Evolutionary conservation across 2,888 invertebrate species (phyloP).

Genomic region (Ischnura elegans): DNA sequence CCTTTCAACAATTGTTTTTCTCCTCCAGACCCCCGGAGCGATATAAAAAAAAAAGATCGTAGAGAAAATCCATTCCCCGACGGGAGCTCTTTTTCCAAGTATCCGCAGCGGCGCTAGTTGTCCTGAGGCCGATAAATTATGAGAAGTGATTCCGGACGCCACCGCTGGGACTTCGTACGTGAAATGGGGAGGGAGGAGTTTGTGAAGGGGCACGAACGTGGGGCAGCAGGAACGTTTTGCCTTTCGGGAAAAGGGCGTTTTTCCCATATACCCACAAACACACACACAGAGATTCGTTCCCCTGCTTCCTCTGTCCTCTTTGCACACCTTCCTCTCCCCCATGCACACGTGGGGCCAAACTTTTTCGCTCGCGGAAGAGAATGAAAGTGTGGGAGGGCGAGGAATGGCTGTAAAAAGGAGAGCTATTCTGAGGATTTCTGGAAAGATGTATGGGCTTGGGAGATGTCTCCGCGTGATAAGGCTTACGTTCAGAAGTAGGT

Average conservation of each 20-base stretch:
- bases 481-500: neutral
- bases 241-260: neutral
- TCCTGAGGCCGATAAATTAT: slow-evolving; percentile 30
- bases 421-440: neutral
- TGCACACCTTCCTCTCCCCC: neutral
- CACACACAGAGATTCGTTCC: neutral
- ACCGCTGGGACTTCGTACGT: slow-evolving; percentile 15
- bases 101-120: slow-evolving; percentile 30
- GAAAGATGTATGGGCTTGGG: neutral
- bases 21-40: neutral
- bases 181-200: neutral
- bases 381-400: neutral
- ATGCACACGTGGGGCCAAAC: neutral
- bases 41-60: neutral
- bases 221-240: neutral
- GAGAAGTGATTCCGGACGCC: slow-evolving; percentile 20
- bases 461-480: slow-evolving; percentile 26
- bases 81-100: neutral
- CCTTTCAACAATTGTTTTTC: neutral
- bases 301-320: neutral
- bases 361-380: neutral
- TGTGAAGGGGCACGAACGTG: too few relatives aligned
- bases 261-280: neutral
- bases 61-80: neutral
- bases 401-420: neutral